Base-by-base conservation (phyloP, 2,113 vertebrate genomes). In the Hippopotamus amphibius region DNA sequence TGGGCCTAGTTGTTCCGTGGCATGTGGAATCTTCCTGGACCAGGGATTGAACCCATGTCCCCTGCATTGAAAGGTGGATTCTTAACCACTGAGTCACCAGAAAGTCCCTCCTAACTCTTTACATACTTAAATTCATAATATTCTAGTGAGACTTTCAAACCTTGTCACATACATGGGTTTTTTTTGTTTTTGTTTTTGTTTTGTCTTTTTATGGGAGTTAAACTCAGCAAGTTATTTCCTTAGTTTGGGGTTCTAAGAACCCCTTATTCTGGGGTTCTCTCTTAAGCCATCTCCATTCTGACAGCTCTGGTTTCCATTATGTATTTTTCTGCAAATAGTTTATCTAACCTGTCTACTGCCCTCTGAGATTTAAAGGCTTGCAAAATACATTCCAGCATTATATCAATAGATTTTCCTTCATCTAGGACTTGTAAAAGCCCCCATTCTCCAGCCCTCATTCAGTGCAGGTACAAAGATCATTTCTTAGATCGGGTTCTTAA, bases 401-500 rank as follows among this genome's bases (percentile, higher is more conserved):
- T 57, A 57, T 57, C 55, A 57, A 0, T 0, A 79, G 63, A 84
- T 92, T 93, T 92, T 79, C 41, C 22, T 82, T 93, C 55, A 12
- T 43, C 14, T 69, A 65, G 28, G 43, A 71, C 69, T 94, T 81
- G 7, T 57, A 65, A 97, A 91, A 22, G 5, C 13, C 16, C 59
- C 88, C 21, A 22, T 43, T 83, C 16, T 43, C 48, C 30, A 92
- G n/a, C 24, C 19, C 57, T 79, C 28, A 28, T n/a, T 96, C 50
- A 61, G 30, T 26, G 30, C 43, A 84, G 28, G 22, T 74, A 81
- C 88, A 86, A 86, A 92, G 21, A 71, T 77, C 41, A 57, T 92
- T 89, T 89, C 46, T 91, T 83, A 79, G 53, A 63, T 71, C 91
- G 71, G 55, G 57, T 96, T 90, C 61, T 83, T 89, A 92, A 72